These are phyloP conservation scores for Drosophila yakuba DNA, from an alignment of 1,140 invertebrate species.

Conservation along the genomic window DNA sequence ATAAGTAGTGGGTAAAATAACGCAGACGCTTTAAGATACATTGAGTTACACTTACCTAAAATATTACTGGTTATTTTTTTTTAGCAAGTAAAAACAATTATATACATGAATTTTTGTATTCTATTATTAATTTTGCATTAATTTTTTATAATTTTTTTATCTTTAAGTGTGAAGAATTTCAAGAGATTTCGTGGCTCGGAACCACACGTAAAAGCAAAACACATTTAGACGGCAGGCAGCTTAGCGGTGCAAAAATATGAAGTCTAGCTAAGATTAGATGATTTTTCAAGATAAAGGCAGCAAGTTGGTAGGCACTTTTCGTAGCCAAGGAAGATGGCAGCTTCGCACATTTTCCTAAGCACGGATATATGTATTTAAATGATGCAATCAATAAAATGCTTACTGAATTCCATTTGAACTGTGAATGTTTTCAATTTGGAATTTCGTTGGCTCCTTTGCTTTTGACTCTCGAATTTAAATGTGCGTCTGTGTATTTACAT, in stretches of 20 bases:
- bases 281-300: constrained; percentile 78
- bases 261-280: constrained; percentile 80
- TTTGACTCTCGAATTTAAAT: constrained; percentile 19
- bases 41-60: too few species aligned
- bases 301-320: constrained; percentile 55
- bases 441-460: constrained; percentile 54
- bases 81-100: too few species aligned
- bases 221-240: constrained; percentile 70
- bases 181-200: constrained; percentile 10
- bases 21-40: neutral
- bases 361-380: constrained; percentile 58
- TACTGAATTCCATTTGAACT: constrained; percentile 48
- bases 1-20: neutral
- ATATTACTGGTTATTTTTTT: too few species aligned
- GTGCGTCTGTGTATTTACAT: constrained; percentile 50
- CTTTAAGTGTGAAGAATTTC: neutral
- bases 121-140: too few species aligned
- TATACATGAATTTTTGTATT: too few species aligned
- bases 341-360: neutral
- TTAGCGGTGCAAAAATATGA: constrained; percentile 80
- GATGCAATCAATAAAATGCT: constrained; percentile 74
- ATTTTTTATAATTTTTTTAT: too few species aligned
- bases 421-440: constrained; percentile 29
- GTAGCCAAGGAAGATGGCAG: neutral
- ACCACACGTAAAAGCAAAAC: constrained; percentile 17